Conservation (phyloP, 2,888 invertebrate species). For the Dorcus hopei region DNA sequence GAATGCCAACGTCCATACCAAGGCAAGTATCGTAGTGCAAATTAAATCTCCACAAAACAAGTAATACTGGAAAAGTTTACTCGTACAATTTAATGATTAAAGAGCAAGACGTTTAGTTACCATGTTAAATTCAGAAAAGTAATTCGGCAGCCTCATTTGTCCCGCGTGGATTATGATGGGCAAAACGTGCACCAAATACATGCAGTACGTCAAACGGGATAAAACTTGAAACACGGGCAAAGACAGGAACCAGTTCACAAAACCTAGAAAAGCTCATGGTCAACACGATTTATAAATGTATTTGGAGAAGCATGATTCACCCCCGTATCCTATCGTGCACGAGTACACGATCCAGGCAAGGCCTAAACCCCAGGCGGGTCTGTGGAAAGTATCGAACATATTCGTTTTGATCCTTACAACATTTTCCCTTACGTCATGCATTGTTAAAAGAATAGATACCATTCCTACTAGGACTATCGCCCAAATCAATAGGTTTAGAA, state of each 20-base stretch:
- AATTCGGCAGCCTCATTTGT: not conserved
- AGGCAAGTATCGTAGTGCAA: not conserved
- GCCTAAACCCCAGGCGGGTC: conserved; percentile 14
- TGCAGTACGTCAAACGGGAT: not conserved
- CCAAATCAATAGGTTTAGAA: conserved; percentile 17
- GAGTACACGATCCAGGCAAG: conserved; percentile 18
- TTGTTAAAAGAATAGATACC: conserved; percentile 16
- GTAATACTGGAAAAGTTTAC: not conserved
- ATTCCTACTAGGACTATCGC: conserved; percentile 13
- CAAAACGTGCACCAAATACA: not conserved
- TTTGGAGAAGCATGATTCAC: not conserved
- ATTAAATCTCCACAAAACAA: not conserved
- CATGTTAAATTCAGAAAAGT: not conserved
- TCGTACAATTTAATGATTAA: too few species aligned
- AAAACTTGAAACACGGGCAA: not conserved
- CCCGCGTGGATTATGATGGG: not conserved
- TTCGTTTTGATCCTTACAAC: conserved; percentile 10
- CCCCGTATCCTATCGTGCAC: conserved; percentile 18
- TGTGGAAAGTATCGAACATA: conserved; percentile 15
- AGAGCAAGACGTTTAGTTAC: not conserved
- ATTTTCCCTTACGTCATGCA: conserved; percentile 12
- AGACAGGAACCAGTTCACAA: not conserved
- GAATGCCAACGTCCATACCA: not conserved
- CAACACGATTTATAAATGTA: too few species aligned
- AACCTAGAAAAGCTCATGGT: not conserved